phyloP scores from a whole-genome alignment of 2,797 vertebrate genomes.

The Erethizon dorsatum region DNA sequence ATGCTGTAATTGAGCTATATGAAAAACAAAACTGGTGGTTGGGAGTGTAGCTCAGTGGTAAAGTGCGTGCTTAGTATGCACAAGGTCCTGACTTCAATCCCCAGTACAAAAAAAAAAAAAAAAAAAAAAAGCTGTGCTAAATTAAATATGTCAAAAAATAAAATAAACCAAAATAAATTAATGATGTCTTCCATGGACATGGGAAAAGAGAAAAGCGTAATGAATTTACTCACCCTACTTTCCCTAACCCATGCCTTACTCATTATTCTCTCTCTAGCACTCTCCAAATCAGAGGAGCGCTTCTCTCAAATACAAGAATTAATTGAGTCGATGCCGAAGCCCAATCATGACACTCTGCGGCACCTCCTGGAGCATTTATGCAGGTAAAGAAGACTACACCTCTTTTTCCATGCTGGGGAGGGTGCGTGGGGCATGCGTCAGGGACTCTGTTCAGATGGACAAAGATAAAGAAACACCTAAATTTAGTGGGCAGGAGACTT shows the following conservation, averaged over 20 bases:
- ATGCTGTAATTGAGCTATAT: not conserved
- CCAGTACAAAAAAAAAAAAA: not conserved
- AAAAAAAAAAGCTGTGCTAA: not conserved
- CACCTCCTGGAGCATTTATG: conserved; percentile 94
- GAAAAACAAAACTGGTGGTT: not conserved
- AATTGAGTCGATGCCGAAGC: conserved; percentile 91
- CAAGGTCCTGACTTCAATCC: not conserved
- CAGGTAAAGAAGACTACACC: conserved; percentile 89
- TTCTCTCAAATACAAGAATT: conserved; percentile 92
- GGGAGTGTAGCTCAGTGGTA: not conserved
- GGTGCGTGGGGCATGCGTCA: not conserved
- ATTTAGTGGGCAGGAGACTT: not conserved
- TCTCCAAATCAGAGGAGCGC: conserved; percentile 91
- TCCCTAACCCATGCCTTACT: not conserved
- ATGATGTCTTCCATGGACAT: not conserved
- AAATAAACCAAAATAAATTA: not conserved
- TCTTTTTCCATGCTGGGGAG: not conserved
- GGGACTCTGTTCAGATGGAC: not conserved
- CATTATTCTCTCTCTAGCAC: conserved; percentile 88
- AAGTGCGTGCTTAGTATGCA: not conserved
- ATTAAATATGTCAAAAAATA: not conserved
- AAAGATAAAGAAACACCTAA: not conserved
- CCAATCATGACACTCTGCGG: conserved; percentile 93
- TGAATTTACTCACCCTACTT: not conserved
- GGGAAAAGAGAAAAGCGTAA: not conserved